Evolutionary conservation across 2,888 invertebrate species (phyloP).

Genomic region (Philereme vetulata): DNA sequence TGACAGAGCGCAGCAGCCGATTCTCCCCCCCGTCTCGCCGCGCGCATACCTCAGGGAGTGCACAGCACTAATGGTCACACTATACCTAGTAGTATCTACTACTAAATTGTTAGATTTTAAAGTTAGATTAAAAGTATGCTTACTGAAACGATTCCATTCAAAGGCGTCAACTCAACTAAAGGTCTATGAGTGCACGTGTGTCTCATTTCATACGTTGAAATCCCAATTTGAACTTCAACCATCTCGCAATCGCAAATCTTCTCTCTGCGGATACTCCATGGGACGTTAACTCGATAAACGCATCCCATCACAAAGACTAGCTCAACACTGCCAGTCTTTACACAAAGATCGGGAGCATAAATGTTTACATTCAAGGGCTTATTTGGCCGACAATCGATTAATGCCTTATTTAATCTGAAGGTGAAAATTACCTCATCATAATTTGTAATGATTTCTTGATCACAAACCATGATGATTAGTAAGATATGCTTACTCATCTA

Average conservation of each 20-base stretch:
- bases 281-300: conserved; percentile 59
- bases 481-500: conserved; percentile 59
- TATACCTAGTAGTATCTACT: not conserved
- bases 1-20: too few relatives aligned
- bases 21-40: too few relatives aligned
- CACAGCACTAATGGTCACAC: too few relatives aligned
- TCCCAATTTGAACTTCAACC: conserved; percentile 68
- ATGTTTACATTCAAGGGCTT: conserved; percentile 61
- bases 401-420: conserved; percentile 66
- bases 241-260: conserved; percentile 76
- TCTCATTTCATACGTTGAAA: conserved; percentile 69
- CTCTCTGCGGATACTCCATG: conserved; percentile 67
- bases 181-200: conserved; percentile 69
- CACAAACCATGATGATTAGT: too few relatives aligned
- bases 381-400: conserved; percentile 65
- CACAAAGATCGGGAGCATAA: conserved; percentile 70
- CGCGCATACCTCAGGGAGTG: too few relatives aligned
- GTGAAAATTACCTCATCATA: not conserved
- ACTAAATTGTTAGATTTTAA: not conserved
- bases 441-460: too few relatives aligned
- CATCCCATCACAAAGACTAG: conserved; percentile 70
- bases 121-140: conserved; percentile 10
- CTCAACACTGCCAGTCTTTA: conserved; percentile 57
- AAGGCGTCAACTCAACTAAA: conserved; percentile 62
- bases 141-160: conserved; percentile 68